A percentile compares a stretch with the other conserved stretches of the same genome.
Evolutionary conservation across 2,113 vertebrate species (phyloP).

Genomic region (Amazona vittata): DNA sequence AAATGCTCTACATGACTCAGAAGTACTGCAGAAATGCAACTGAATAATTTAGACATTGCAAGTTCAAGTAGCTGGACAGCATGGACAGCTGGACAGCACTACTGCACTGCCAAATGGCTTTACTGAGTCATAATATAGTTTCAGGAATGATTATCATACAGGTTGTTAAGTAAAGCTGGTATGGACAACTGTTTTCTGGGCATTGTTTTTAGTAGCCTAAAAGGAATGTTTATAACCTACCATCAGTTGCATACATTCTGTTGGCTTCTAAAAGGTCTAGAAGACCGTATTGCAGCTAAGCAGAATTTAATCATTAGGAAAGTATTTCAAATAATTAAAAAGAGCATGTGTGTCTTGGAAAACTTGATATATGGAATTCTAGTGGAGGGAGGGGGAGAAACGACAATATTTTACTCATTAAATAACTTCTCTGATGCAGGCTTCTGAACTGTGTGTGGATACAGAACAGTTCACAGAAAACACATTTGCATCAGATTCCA

Average conservation of each 20-base stretch:
- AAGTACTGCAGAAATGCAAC: not conserved
- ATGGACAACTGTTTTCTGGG: not conserved
- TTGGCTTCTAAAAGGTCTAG: not conserved
- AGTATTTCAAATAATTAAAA: conserved; percentile 57
- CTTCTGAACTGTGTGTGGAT: conserved; percentile 1
- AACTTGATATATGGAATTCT: conserved; percentile 43
- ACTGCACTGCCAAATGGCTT: not conserved
- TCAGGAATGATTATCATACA: not conserved
- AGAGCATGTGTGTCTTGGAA: conserved; percentile 32
- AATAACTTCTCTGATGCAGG: conserved; percentile 12
- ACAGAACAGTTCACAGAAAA: conserved; percentile 40
- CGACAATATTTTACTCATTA: conserved; percentile 60
- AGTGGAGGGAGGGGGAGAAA: not conserved
- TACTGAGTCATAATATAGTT: not conserved
- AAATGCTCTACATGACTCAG: not conserved
- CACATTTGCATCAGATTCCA: conserved; percentile 53
- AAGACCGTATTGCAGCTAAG: not conserved
- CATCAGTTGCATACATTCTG: not conserved
- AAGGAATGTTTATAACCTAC: not conserved
- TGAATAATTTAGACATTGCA: not conserved
- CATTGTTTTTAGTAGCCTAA: not conserved
- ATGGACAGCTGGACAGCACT: not conserved
- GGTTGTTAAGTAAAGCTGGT: not conserved
- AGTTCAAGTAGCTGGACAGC: not conserved
- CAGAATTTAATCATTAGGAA: conserved; percentile 55